Conservation (phyloP, 2,113 vertebrate species). For the Phaetusa simplex region DNA sequence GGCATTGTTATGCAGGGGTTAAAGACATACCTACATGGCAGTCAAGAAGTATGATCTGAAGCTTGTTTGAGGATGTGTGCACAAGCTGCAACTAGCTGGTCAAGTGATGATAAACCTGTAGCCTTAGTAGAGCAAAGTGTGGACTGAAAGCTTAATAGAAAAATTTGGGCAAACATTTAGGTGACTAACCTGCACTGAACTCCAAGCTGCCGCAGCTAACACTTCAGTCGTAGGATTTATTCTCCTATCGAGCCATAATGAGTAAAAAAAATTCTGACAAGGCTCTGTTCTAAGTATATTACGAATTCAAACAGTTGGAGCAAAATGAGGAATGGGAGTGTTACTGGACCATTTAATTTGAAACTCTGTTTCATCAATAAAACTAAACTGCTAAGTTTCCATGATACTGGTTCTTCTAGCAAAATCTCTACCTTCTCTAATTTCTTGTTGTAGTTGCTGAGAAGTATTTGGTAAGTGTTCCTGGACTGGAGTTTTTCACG, state of each 20-base stretch:
- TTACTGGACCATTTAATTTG: neutral
- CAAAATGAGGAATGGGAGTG: neutral
- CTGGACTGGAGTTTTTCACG: neutral
- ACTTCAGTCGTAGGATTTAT: neutral
- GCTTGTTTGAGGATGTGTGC: neutral
- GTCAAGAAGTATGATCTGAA: neutral
- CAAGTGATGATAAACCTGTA: neutral
- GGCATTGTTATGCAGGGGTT: neutral
- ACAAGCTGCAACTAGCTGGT: neutral
- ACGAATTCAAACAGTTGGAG: neutral
- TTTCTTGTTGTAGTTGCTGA: neutral
- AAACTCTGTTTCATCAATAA: neutral
- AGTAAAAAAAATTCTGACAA: neutral
- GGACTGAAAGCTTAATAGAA: neutral
- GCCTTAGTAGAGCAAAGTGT: neutral
- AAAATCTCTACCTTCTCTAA: neutral
- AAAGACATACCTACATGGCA: neutral
- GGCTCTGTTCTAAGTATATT: neutral
- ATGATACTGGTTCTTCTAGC: neutral
- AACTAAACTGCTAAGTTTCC: neutral
- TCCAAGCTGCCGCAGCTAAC: neutral
- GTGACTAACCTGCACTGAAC: neutral
- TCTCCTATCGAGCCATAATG: neutral
- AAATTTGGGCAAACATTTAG: neutral
- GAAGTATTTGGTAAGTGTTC: neutral